Percentiles rank a stretch among this genome's conserved stretches.
phyloP scores from a whole-genome alignment of 2,888 invertebrate genomes.

The Schizotus pectinicornis region DNA sequence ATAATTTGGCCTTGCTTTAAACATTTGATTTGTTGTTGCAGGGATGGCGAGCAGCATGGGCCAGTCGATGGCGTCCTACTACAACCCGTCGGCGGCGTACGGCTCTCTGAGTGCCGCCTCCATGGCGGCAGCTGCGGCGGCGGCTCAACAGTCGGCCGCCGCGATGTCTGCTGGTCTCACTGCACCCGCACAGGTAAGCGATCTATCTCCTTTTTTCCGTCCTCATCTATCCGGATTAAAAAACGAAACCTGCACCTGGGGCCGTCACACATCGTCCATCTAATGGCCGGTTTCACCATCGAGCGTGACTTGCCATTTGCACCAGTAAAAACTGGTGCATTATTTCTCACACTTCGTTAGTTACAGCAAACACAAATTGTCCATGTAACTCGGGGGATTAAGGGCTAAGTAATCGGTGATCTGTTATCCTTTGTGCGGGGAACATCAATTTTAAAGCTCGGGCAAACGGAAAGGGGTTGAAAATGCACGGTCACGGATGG shows the following conservation, averaged over 20 bases:
- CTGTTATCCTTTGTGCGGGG: conserved; percentile 45
- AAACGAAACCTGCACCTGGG: conserved; percentile 25
- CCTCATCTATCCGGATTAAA: conserved; percentile 2
- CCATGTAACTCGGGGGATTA: conserved; percentile 48
- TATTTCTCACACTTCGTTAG: conserved; percentile 57
- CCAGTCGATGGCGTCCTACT: conserved; percentile 74
- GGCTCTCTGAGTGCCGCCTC: conserved; percentile 76
- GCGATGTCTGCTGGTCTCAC: conserved; percentile 74
- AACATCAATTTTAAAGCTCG: conserved; percentile 16
- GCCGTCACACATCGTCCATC: conserved; percentile 21
- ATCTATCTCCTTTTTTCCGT: neutral
- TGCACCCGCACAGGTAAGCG: conserved; percentile 71
- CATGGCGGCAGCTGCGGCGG: conserved; percentile 75
- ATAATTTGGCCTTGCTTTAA: too few relatives aligned
- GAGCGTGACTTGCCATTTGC: conserved; percentile 32
- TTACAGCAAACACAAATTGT: conserved; percentile 54
- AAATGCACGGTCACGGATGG: conserved; percentile 22
- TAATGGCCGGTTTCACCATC: conserved; percentile 21
- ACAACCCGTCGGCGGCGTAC: conserved; percentile 73
- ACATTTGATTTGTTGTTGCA: conserved; percentile 52
- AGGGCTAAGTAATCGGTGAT: conserved; percentile 43
- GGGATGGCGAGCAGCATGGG: conserved; percentile 74
- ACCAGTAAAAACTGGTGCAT: conserved; percentile 39
- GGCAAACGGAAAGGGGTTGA: conserved; percentile 23
- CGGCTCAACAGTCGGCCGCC: conserved; percentile 73